Conservation (phyloP, 2,113 vertebrate genomes). For the Zosterops pallidus region DNA sequence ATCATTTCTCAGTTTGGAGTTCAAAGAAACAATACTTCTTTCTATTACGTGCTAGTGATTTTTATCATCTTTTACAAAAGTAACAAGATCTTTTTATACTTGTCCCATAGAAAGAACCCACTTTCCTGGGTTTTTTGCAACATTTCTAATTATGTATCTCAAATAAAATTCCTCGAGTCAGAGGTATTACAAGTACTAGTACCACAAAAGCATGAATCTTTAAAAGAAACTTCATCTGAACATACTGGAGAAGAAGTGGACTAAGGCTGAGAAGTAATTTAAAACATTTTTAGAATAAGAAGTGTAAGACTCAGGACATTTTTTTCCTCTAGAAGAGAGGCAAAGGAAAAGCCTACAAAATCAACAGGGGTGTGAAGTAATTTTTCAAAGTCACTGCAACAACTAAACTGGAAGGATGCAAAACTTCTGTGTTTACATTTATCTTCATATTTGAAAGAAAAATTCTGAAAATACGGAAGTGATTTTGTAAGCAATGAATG, state of each 20-base stretch:
- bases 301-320: neutral
- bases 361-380: neutral
- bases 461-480: neutral
- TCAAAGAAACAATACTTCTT: neutral
- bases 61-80: neutral
- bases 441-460: neutral
- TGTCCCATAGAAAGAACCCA: neutral
- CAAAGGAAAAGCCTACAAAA: neutral
- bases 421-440: neutral
- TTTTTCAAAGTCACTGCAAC: neutral
- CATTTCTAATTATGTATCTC: neutral
- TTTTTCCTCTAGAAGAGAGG: neutral
- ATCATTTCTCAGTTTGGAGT: neutral
- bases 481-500: neutral
- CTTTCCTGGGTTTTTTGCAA: neutral
- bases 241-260: neutral
- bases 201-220: neutral
- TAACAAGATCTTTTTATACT: neutral
- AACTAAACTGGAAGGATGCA: neutral
- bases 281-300: neutral
- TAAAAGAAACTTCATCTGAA: neutral
- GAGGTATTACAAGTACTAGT: neutral
- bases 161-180: neutral
- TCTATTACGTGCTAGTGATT: neutral
- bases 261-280: neutral